These are phyloP conservation scores for Drosophila sordidula DNA, from an alignment of 2,888 invertebrate species.

Conservation along the genomic window DNA sequence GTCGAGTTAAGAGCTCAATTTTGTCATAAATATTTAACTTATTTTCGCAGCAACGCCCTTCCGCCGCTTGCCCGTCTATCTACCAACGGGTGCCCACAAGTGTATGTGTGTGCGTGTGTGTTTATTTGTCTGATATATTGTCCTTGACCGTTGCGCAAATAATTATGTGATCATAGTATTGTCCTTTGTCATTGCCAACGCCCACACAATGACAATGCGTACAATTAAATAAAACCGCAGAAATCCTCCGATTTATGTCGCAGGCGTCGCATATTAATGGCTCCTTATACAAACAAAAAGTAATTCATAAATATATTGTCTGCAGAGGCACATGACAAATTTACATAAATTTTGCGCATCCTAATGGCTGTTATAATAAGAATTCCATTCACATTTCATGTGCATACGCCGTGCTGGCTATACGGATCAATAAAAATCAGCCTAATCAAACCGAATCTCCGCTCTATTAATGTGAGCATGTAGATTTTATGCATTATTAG, in stretches of 20 bases:
- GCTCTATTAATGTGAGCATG: too few species aligned
- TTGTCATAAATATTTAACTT: conserved; percentile 62
- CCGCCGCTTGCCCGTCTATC: not conserved
- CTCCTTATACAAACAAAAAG: conserved; percentile 51
- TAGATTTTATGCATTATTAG: too few species aligned
- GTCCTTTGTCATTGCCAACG: conserved; percentile 32
- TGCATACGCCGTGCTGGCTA: not conserved
- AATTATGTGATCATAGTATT: conserved; percentile 38
- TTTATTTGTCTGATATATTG: conserved; percentile 22
- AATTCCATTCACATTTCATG: conserved; percentile 5
- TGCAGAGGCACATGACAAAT: conserved; percentile 40
- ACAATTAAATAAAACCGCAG: conserved; percentile 63
- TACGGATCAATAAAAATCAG: not conserved
- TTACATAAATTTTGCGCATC: conserved; percentile 50
- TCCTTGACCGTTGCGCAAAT: conserved; percentile 66
- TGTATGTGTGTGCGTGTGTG: not conserved
- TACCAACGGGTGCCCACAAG: not conserved
- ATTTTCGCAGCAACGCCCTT: conserved; percentile 12
- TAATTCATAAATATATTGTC: conserved; percentile 28
- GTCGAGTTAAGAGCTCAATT: conserved; percentile 42
- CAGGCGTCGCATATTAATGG: conserved; percentile 61
- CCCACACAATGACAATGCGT: conserved; percentile 45
- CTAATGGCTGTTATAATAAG: conserved; percentile 45
- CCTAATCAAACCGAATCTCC: too few species aligned
- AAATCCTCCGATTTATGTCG: conserved; percentile 61